phyloP scores from a whole-genome alignment of 2,888 invertebrate species.

The Eueremaeus valkanovi region DNA sequence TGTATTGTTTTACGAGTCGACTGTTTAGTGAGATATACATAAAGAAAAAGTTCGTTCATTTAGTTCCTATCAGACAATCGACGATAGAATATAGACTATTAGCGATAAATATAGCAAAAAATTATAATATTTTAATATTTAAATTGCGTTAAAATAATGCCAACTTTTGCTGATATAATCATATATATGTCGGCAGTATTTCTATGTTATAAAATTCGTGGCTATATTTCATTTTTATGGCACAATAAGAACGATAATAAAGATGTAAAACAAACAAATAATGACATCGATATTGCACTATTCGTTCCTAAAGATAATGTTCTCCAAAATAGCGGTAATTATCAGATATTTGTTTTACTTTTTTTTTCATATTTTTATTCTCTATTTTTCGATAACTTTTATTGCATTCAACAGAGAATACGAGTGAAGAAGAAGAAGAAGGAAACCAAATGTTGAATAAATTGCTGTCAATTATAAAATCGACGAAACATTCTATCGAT shows the following conservation, averaged over 20 bases:
- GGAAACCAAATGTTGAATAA: background rate
- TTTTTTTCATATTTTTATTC: background rate
- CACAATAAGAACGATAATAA: slow-evolving; percentile 24
- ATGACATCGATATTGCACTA: background rate
- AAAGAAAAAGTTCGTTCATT: background rate
- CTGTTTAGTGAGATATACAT: background rate
- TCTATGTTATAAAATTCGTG: slow-evolving; percentile 19
- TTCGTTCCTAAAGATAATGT: slow-evolving; percentile 15
- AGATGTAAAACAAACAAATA: slow-evolving; percentile 8
- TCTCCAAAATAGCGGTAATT: slow-evolving; percentile 7
- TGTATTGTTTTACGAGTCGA: background rate
- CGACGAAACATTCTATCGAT: background rate
- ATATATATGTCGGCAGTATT: slow-evolving; percentile 13
- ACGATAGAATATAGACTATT: background rate
- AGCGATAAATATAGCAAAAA: background rate
- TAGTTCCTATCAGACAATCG: background rate
- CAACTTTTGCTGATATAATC: background rate
- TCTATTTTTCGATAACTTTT: background rate
- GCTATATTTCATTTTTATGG: slow-evolving; percentile 30
- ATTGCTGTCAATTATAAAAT: background rate
- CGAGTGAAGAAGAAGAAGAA: background rate
- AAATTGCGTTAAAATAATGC: background rate
- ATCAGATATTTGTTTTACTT: slow-evolving; percentile 4
- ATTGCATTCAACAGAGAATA: background rate
- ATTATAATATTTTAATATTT: background rate